Conservation (phyloP, 2,888 invertebrate species). For the Tipula confusa region DNA sequence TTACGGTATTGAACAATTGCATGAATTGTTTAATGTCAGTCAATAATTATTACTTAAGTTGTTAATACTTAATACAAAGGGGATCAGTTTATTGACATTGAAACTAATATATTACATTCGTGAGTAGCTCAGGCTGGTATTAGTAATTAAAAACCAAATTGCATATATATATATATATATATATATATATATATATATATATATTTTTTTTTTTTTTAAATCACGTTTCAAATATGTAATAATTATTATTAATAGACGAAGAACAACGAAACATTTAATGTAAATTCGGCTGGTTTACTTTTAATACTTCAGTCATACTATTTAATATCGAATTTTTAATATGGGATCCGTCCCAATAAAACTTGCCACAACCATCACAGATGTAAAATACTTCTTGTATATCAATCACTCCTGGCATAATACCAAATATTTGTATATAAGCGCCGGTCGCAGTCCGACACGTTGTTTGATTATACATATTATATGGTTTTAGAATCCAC, state of each 20-base stretch:
- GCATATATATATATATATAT: not conserved
- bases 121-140: not conserved
- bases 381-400: conserved; percentile 35
- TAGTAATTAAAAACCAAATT: not conserved
- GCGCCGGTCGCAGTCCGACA: conserved; percentile 33
- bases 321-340: conserved; percentile 34
- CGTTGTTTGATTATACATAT: not conserved
- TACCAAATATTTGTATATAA: conserved; percentile 40
- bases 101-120: not conserved
- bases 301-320: conserved; percentile 33
- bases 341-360: conserved; percentile 37
- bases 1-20: not conserved
- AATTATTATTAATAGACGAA: not conserved
- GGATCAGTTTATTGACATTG: not conserved
- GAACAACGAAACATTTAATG: not conserved
- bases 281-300: not conserved
- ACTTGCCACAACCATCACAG: conserved; percentile 40
- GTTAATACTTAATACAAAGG: too few relatives aligned
- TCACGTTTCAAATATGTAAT: not conserved
- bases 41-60: not conserved
- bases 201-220: not conserved
- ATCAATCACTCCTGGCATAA: conserved; percentile 45
- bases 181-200: not conserved
- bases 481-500: not conserved
- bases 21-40: not conserved